Evolutionary conservation across 1,140 invertebrate species (phyloP).

Genomic region (Mycetomoellerius zeteki): DNA sequence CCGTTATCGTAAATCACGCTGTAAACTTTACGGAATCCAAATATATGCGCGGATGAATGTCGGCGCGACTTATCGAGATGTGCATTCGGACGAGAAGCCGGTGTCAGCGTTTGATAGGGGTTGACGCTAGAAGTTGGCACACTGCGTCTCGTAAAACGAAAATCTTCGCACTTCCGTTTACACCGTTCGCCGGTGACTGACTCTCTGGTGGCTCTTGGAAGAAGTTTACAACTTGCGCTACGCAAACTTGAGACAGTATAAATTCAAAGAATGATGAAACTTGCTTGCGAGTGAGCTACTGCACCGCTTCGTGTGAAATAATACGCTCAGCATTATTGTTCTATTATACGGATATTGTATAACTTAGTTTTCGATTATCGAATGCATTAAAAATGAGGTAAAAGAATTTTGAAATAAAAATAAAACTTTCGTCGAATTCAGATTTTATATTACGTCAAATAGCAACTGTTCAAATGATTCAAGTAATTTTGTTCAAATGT

Average conservation of each 20-base stretch:
- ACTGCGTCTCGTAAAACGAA: slow-evolving; percentile 74
- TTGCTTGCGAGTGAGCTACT: slow-evolving; percentile 9
- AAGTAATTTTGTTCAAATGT: slow-evolving; percentile 14
- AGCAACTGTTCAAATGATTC: not conserved
- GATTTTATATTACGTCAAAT: not conserved
- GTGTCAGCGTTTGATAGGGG: slow-evolving; percentile 70
- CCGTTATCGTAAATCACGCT: slow-evolving; percentile 50
- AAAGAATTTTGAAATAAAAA: not conserved
- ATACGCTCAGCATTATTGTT: not conserved
- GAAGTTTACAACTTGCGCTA: slow-evolving; percentile 45
- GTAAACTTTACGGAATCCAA: slow-evolving; percentile 52
- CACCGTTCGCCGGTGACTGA: slow-evolving; percentile 25
- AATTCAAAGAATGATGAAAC: slow-evolving; percentile 58
- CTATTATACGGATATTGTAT: not conserved
- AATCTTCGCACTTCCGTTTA: slow-evolving; percentile 73
- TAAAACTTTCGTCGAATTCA: not conserved
- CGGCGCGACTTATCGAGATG: slow-evolving; percentile 50
- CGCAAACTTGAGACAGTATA: slow-evolving; percentile 42
- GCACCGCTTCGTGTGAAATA: not conserved
- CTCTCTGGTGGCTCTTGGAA: slow-evolving; percentile 8
- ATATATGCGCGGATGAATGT: slow-evolving; percentile 43
- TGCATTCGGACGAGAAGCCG: slow-evolving; percentile 48
- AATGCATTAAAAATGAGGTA: not conserved
- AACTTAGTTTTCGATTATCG: slow-evolving; percentile 10
- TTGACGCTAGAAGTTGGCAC: slow-evolving; percentile 59